Evolutionary conservation across 2,113 vertebrate species (phyloP).

Genomic region (Elaphurus davidianus): DNA sequence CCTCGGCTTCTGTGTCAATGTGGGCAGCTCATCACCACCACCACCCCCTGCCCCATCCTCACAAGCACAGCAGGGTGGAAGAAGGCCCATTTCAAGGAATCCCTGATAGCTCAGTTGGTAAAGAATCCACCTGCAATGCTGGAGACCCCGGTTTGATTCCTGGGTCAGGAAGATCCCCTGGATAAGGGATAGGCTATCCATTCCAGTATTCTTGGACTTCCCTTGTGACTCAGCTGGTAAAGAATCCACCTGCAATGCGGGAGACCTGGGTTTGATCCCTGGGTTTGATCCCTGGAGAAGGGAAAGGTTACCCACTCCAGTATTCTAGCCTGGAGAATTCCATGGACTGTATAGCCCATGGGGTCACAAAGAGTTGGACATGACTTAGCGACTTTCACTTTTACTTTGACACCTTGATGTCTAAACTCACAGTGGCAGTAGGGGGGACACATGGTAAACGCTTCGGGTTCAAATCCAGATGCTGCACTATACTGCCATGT

Average conservation of each 20-base stretch:
- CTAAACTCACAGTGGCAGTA: background rate
- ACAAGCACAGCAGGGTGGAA: background rate
- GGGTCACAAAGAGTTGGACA: background rate
- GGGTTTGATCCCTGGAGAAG: background rate
- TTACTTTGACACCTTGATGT: background rate
- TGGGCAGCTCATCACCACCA: background rate
- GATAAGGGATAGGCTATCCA: background rate
- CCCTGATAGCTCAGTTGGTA: background rate
- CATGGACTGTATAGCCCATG: background rate
- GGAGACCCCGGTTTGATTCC: background rate
- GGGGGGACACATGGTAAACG: rapidly evolving
- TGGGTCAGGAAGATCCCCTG: background rate
- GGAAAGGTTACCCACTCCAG: background rate
- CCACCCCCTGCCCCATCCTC: background rate
- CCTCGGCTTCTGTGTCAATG: background rate
- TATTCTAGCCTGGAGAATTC: background rate
- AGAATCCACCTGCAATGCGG: background rate
- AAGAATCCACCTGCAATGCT: background rate
- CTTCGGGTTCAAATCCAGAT: background rate
- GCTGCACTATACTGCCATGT: too few species aligned
- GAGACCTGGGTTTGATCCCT: background rate
- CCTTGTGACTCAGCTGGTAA: background rate
- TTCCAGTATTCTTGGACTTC: background rate
- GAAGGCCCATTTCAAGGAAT: background rate
- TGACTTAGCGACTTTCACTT: background rate